A percentile compares a stretch with the other conserved stretches of the same genome.
phyloP scores from a whole-genome alignment of 1,140 invertebrate genomes.

The Parapsyche elsis region DNA sequence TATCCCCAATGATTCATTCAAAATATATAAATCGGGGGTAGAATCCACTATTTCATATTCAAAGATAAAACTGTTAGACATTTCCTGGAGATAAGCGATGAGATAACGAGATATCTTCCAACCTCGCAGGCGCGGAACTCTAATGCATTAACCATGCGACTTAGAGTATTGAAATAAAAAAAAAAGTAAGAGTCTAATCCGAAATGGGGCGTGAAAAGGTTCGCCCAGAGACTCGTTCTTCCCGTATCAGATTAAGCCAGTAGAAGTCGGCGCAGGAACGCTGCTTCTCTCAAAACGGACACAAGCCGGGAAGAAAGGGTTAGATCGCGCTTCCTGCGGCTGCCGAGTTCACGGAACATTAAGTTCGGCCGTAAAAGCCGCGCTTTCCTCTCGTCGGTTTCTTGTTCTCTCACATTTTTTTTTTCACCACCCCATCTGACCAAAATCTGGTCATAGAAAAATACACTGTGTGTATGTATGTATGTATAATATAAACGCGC shows the following conservation, averaged over 20 bases:
- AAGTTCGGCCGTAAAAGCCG: constrained; percentile 48
- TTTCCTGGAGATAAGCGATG: too few species aligned
- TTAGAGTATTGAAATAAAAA: neutral
- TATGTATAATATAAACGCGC: neutral
- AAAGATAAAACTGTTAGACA: too few species aligned
- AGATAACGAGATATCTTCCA: neutral
- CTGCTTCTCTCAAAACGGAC: neutral
- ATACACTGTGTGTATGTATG: neutral
- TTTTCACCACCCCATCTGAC: neutral
- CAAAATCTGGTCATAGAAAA: neutral
- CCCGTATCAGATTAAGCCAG: neutral
- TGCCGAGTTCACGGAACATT: constrained; percentile 53
- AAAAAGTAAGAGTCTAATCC: neutral
- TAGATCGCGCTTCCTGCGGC: constrained; percentile 36
- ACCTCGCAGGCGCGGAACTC: neutral
- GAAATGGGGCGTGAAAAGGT: constrained; percentile 10
- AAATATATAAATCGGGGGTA: too few species aligned
- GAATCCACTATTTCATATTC: too few species aligned
- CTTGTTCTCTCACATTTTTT: neutral
- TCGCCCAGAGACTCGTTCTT: neutral
- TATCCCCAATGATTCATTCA: too few species aligned
- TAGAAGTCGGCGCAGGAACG: neutral
- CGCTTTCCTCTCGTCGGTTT: constrained; percentile 2
- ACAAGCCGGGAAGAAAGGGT: neutral
- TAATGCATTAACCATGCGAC: neutral